Percentiles rank a stretch among this genome's conserved stretches.
Conservation (phyloP, 2,797 vertebrate species). For the Neosalanx taihuensis region DNA sequence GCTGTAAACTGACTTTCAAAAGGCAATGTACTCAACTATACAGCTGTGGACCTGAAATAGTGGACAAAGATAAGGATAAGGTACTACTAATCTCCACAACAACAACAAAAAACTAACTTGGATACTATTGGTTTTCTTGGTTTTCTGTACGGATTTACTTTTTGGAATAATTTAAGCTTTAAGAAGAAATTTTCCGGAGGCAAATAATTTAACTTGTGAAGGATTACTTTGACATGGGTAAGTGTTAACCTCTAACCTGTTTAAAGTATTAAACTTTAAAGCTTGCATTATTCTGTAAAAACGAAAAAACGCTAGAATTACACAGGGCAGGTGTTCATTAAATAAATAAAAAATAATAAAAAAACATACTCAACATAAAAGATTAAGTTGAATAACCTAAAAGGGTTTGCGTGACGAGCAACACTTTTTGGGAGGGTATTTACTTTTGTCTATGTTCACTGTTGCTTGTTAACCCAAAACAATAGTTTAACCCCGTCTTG, state of each 20-base stretch:
- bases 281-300: background rate
- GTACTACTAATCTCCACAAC: conserved; percentile 46
- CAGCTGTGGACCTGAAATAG: conserved; percentile 61
- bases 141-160: conserved; percentile 57
- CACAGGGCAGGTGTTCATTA: conserved; percentile 41
- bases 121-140: conserved; percentile 62
- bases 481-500: conserved; percentile 78
- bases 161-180: conserved; percentile 59
- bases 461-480: conserved; percentile 79
- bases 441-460: conserved; percentile 79
- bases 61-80: conserved; percentile 42
- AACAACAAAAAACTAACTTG: conserved; percentile 61
- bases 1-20: conserved; percentile 61
- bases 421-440: conserved; percentile 70
- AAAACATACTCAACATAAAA: background rate
- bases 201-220: conserved; percentile 46
- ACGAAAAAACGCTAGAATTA: background rate
- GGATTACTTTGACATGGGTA: conserved; percentile 63
- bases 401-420: conserved; percentile 58
- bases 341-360: background rate
- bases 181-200: conserved; percentile 42
- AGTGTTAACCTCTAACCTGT: conserved; percentile 44
- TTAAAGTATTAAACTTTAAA: background rate
- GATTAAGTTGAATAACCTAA: conserved; percentile 52
- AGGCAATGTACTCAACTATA: conserved; percentile 46